Base-by-base conservation (phyloP, 2,888 invertebrate genomes). In the Anodontia alba region DNA sequence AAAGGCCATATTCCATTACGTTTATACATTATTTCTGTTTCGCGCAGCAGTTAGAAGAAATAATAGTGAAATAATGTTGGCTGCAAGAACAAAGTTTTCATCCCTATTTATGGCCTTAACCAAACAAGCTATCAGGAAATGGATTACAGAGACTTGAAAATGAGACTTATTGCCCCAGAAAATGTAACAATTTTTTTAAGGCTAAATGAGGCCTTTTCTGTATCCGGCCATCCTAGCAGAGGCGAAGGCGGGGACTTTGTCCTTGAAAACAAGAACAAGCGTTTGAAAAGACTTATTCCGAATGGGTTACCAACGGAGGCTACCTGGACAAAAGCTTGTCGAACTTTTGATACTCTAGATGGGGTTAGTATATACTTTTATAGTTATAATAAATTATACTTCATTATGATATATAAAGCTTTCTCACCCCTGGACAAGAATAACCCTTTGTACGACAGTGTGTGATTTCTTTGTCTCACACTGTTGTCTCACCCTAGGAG, bases 281-380 rank as follows among this genome's bases (percentile, higher is more conserved):
- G 29, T 17, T 36, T 62, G 0, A 62, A 73, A 29, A 62, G 38
- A 57, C 42, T 57, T 26, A 66, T 57, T 42, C 73, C 73, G 62
- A 38, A 38, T 42, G 73, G 73, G n/a, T 1, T 74, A 12, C 83
- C 83, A 17, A 46, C 62, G 0, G 36, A 76, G 20, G 38, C 51
- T n/a, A 66, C 57, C 15, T 83, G 76, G 79, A 29, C 33, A 12
- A 26, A 73, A 36, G 76, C 73, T 7, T 77, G 74, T 57, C n/a
- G 74, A 23, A 77, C 67, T 36, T 29, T 76, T 15, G 77, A 83
- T 62, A 74, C 10, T 15, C 29, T 79, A 26, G 71, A 79, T 31
- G 42, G 71, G 74, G 71, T 67, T 57, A 75, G 67, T 51, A 57
- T 57, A 7, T 49, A 38, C 38, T 38, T 12, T 38, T 12, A 38